Evolutionary conservation across 2,888 invertebrate species (phyloP).

Genomic region (Catocala fraxini): DNA sequence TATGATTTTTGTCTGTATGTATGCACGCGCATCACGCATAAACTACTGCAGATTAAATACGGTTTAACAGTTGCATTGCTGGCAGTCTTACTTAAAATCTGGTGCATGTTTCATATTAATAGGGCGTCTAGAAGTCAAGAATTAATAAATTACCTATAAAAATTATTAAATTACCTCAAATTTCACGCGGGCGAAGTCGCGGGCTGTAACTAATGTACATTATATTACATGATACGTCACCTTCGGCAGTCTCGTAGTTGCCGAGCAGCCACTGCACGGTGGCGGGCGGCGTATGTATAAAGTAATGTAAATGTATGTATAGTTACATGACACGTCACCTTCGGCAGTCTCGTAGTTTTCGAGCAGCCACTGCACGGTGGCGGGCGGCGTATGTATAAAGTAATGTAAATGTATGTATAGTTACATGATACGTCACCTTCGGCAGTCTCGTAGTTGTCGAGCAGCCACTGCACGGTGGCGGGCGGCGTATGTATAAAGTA

Average conservation of each 20-base stretch:
- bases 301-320: neutral
- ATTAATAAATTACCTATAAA: no score
- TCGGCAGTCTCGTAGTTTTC: constrained; percentile 99
- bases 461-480: constrained; percentile 44
- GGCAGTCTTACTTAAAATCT: no score
- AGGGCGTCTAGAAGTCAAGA: no score
- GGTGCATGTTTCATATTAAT: no score
- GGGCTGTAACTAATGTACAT: no score
- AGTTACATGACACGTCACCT: constrained; percentile 58
- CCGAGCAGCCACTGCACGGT: constrained; percentile 88
- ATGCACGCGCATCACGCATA: no score
- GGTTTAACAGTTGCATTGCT: no score
- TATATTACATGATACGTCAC: constrained; percentile 50
- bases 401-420: constrained; percentile 2
- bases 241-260: constrained; percentile 99
- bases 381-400: constrained; percentile 1
- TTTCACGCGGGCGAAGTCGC: no score
- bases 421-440: constrained; percentile 85
- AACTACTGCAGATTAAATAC: no score
- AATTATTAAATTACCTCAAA: no score
- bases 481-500: constrained; percentile 1
- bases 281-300: neutral
- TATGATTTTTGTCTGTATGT: no score
- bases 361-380: constrained; percentile 72
- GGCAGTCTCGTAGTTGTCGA: constrained; percentile 99